phyloP scores from a whole-genome alignment of 2,888 invertebrate species.

The Lamellibrachia columna region DNA sequence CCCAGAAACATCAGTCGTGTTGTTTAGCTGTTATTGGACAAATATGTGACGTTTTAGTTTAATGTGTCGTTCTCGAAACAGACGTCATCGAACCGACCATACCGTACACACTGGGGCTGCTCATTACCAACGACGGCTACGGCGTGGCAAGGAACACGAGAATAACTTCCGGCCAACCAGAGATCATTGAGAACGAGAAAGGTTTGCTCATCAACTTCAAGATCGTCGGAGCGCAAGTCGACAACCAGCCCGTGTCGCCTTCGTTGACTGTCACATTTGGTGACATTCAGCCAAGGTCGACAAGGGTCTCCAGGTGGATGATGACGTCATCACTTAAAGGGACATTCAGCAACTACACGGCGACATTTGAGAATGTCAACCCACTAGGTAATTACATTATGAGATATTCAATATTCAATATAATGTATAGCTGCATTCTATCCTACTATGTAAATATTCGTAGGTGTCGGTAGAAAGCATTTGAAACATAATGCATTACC shows the following conservation, averaged over 20 bases:
- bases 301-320: slow-evolving; percentile 45
- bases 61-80: background rate
- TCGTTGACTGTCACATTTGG: slow-evolving; percentile 47
- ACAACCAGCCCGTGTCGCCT: slow-evolving; percentile 37
- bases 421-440: background rate
- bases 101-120: slow-evolving; percentile 46
- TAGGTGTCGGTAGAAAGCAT: too few relatives aligned
- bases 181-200: slow-evolving; percentile 52
- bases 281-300: slow-evolving; percentile 43
- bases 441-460: too few relatives aligned
- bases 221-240: slow-evolving; percentile 45
- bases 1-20: background rate
- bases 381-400: slow-evolving; percentile 41
- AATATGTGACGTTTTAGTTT: background rate
- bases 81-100: slow-evolving; percentile 43
- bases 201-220: slow-evolving; percentile 46
- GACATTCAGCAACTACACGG: slow-evolving; percentile 48
- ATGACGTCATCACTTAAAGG: slow-evolving; percentile 47
- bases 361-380: slow-evolving; percentile 50
- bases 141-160: slow-evolving; percentile 45
- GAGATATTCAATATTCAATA: background rate
- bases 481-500: too few relatives aligned
- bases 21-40: background rate
- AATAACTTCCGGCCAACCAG: slow-evolving; percentile 51
- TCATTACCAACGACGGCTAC: slow-evolving; percentile 46